phyloP scores from a whole-genome alignment of 2,113 vertebrate genomes.

The Hypocryptadius cinnamomeus region DNA sequence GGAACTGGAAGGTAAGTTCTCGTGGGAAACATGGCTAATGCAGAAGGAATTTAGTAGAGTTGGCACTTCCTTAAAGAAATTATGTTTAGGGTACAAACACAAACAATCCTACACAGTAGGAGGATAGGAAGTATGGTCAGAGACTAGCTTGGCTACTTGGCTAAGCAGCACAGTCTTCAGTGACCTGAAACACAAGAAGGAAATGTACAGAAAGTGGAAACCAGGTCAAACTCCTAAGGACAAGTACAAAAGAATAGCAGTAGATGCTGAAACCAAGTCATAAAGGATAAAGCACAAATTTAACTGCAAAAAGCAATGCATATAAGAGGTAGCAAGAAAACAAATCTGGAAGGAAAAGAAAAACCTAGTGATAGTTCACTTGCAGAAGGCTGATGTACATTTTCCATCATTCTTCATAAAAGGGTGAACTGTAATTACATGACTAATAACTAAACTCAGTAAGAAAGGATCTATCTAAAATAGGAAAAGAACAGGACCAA shows the following conservation, averaged over 20 bases:
- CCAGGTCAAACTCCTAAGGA: not conserved
- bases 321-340: not conserved
- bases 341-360: not conserved
- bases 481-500: not conserved
- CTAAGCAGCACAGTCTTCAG: not conserved
- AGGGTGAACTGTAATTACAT: not conserved
- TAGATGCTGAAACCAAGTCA: not conserved
- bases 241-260: not conserved
- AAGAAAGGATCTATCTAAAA: not conserved
- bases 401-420: not conserved
- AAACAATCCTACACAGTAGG: conserved; percentile 7
- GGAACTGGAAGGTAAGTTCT: conserved; percentile 12
- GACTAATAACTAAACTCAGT: not conserved
- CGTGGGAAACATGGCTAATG: not conserved
- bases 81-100: not conserved
- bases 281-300: not conserved
- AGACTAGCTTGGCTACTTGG: conserved; percentile 7
- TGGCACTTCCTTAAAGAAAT: conserved; percentile 50
- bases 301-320: not conserved
- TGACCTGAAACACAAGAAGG: conserved; percentile 34
- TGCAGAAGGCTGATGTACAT: not conserved
- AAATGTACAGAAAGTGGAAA: conserved; percentile 31
- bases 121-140: conserved; percentile 29
- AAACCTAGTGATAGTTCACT: not conserved
- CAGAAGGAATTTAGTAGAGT: conserved; percentile 9